Conservation (phyloP, 2,888 invertebrate species). For the Andrena bucephala region DNA sequence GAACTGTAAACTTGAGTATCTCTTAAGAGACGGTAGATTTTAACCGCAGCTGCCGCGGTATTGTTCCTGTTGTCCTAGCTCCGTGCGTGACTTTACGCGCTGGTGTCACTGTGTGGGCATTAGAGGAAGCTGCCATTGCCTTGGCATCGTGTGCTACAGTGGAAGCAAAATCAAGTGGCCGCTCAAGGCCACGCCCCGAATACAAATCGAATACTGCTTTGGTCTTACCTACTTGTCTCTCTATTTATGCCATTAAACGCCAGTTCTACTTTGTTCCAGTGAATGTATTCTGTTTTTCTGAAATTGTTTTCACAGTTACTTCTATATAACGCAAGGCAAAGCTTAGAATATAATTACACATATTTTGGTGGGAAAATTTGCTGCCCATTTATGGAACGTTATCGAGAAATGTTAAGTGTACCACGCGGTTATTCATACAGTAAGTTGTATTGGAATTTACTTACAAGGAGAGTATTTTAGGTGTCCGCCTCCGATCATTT, state of each 20-base stretch:
- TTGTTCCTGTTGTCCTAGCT: slow-evolving; percentile 37
- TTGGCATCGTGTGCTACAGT: not conserved
- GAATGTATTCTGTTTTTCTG: too few species aligned
- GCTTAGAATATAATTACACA: too few species aligned
- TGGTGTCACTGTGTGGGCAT: not conserved
- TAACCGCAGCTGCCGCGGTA: slow-evolving; percentile 35
- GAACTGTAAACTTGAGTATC: slow-evolving; percentile 53
- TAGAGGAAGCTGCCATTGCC: not conserved
- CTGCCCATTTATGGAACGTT: too few species aligned
- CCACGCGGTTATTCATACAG: too few species aligned
- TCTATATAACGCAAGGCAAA: too few species aligned
- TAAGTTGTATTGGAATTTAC: too few species aligned
- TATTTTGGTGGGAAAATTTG: too few species aligned
- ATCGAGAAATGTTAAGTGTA: too few species aligned
- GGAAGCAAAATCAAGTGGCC: not conserved
- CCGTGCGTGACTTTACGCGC: slow-evolving; percentile 23
- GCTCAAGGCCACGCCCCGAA: not conserved
- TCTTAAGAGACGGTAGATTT: slow-evolving; percentile 44
- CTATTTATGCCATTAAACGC: not conserved
- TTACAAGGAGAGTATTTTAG: too few species aligned
- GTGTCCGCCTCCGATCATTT: too few species aligned
- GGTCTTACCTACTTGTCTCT: not conserved
- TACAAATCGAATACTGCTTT: not conserved
- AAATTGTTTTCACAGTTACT: too few species aligned
- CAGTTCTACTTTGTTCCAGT: too few species aligned